Conservation (phyloP, 2,797 vertebrate species). For the Acanthurus lineatus region DNA sequence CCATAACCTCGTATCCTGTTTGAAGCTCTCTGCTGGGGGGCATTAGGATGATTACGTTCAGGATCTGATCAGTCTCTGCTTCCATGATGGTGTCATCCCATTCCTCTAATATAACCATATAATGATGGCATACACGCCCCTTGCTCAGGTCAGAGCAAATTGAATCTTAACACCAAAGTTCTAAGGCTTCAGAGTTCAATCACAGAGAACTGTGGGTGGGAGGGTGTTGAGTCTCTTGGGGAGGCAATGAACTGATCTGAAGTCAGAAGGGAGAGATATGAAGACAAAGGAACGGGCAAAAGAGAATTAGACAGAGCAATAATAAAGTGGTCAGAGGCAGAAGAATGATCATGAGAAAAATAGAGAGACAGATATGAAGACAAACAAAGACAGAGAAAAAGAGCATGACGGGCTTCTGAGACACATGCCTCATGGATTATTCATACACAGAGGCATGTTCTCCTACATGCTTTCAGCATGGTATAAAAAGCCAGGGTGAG, state of each 20-base stretch:
- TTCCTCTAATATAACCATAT: slow-evolving; percentile 56
- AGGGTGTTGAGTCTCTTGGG: slow-evolving; percentile 55
- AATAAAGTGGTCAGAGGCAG: slow-evolving; percentile 19
- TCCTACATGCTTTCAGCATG: slow-evolving; percentile 22
- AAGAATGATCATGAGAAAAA: slow-evolving; percentile 8
- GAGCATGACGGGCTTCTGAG: slow-evolving; percentile 5
- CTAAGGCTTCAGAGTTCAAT: slow-evolving; percentile 54
- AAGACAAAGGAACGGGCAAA: background rate
- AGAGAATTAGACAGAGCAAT: slow-evolving; percentile 16
- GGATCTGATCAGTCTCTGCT: slow-evolving; percentile 45
- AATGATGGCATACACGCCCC: slow-evolving; percentile 56
- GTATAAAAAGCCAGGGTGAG: slow-evolving; percentile 17
- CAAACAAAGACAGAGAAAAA: slow-evolving; percentile 4
- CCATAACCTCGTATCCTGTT: slow-evolving; percentile 68
- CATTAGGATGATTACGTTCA: slow-evolving; percentile 69
- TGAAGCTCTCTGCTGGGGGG: slow-evolving; percentile 73
- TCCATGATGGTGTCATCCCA: background rate
- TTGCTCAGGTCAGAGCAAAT: slow-evolving; percentile 65
- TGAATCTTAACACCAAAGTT: slow-evolving; percentile 65
- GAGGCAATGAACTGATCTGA: slow-evolving; percentile 61
- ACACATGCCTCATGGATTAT: slow-evolving; percentile 44
- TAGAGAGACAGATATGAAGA: background rate
- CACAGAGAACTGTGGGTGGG: slow-evolving; percentile 50
- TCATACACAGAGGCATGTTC: slow-evolving; percentile 28
- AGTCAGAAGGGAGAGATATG: slow-evolving; percentile 42